Percentiles rank a stretch among this genome's conserved stretches.
These are phyloP conservation scores for Desmodus rotundus DNA, from an alignment of 2,113 vertebrate species.

Conservation along the genomic window DNA sequence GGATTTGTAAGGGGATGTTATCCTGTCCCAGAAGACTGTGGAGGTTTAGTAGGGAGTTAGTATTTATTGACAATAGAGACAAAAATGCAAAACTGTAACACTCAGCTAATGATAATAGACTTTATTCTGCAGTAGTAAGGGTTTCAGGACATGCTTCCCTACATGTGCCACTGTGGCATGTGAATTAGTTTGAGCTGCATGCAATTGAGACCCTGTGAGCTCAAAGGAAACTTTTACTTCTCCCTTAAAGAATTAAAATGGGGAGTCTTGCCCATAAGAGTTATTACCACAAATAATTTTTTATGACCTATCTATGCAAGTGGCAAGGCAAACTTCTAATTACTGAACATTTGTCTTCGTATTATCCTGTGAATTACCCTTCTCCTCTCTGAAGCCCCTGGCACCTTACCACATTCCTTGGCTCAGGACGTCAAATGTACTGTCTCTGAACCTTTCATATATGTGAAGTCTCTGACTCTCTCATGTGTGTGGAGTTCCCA, in stretches of 20 bases:
- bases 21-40: not conserved
- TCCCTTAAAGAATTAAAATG: not conserved
- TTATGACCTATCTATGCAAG: not conserved
- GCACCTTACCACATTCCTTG: not conserved
- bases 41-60: not conserved
- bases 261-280: not conserved
- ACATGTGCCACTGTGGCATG: not conserved
- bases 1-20: not conserved
- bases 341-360: not conserved
- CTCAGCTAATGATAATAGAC: not conserved
- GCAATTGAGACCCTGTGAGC: not conserved
- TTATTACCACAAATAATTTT: not conserved
- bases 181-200: not conserved
- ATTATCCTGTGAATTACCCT: not conserved
- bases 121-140: not conserved
- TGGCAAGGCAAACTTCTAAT: not conserved
- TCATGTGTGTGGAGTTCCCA: not conserved
- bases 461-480: not conserved
- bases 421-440: not conserved
- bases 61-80: not conserved
- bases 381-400: not conserved
- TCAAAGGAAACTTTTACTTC: not conserved
- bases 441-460: not conserved
- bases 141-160: not conserved
- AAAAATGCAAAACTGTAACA: not conserved